phyloP scores from a whole-genome alignment of 2,888 invertebrate species.

The Mimumesa dahlbomi region DNA sequence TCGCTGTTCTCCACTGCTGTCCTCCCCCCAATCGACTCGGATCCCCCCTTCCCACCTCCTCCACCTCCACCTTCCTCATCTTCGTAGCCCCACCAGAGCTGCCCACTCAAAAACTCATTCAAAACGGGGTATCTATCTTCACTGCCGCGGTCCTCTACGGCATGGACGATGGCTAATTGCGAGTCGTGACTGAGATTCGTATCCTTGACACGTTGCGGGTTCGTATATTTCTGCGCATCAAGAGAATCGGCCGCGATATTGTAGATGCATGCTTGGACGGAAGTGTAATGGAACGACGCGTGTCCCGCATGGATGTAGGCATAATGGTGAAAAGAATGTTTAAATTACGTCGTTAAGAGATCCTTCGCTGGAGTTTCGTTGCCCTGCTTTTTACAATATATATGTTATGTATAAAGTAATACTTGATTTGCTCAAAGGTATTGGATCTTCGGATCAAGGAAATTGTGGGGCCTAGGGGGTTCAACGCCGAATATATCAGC shows the following conservation, averaged over 20 bases:
- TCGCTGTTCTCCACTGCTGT: conserved; percentile 70
- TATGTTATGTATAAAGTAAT: too few species aligned
- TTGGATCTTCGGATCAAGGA: too few species aligned
- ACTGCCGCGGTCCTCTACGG: not conserved
- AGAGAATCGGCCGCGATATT: not conserved
- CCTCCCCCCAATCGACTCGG: conserved; percentile 56
- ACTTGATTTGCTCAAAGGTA: too few species aligned
- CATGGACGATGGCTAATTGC: not conserved
- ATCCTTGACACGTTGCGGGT: conserved; percentile 34
- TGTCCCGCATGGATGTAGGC: too few species aligned
- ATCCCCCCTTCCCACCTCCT: conserved; percentile 45
- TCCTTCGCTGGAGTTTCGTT: too few species aligned
- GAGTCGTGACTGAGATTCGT: not conserved
- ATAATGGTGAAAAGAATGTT: too few species aligned
- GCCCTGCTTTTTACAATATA: too few species aligned
- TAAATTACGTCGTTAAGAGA: too few species aligned
- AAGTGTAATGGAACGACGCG: not conserved
- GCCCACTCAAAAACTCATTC: conserved; percentile 53
- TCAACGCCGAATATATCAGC: too few species aligned
- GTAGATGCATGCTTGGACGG: not conserved
- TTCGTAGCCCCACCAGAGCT: conserved; percentile 41
- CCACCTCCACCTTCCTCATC: conserved; percentile 38
- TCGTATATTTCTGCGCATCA: not conserved
- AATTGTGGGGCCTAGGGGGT: too few species aligned
- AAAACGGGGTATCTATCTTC: conserved; percentile 17